Conservation (phyloP, 2,888 invertebrate species). For the Cephus rjabovi region DNA sequence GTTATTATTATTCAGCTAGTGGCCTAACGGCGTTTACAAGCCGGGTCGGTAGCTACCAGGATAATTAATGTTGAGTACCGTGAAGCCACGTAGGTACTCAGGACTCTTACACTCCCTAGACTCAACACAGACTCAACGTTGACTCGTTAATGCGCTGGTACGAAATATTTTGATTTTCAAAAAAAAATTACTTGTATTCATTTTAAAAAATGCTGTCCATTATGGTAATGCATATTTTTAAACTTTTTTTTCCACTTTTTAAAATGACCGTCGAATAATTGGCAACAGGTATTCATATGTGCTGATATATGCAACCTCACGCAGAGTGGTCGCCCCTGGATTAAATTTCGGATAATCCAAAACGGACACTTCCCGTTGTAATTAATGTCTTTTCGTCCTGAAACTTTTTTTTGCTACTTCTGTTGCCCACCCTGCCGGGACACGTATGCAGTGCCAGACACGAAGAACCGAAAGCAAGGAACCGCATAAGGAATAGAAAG, state of each 20-base stretch:
- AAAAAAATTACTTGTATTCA: too few species aligned
- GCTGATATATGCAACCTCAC: constrained; percentile 22
- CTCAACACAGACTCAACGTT: too few species aligned
- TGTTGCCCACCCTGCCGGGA: not conserved
- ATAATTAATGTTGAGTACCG: too few species aligned
- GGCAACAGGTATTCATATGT: constrained; percentile 32
- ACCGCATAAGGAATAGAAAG: not conserved
- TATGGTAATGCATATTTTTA: not conserved
- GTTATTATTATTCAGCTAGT: too few species aligned
- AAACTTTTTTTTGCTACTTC: constrained; percentile 22
- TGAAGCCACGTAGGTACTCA: too few species aligned
- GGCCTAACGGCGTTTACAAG: too few species aligned
- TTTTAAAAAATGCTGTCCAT: not conserved
- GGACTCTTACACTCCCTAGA: too few species aligned
- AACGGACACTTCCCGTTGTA: constrained; percentile 44
- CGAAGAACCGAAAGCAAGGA: not conserved
- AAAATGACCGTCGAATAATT: not conserved
- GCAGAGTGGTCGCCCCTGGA: constrained; percentile 36
- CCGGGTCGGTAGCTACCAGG: too few species aligned
- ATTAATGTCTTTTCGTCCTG: constrained; percentile 49
- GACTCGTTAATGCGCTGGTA: too few species aligned
- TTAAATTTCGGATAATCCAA: constrained; percentile 55
- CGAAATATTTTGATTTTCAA: too few species aligned
- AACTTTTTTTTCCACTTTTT: too few species aligned
- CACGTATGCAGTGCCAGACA: not conserved